Evolutionary conservation across 1,140 invertebrate genomes (phyloP).

Genomic region (Coenobita brevimanus): DNA sequence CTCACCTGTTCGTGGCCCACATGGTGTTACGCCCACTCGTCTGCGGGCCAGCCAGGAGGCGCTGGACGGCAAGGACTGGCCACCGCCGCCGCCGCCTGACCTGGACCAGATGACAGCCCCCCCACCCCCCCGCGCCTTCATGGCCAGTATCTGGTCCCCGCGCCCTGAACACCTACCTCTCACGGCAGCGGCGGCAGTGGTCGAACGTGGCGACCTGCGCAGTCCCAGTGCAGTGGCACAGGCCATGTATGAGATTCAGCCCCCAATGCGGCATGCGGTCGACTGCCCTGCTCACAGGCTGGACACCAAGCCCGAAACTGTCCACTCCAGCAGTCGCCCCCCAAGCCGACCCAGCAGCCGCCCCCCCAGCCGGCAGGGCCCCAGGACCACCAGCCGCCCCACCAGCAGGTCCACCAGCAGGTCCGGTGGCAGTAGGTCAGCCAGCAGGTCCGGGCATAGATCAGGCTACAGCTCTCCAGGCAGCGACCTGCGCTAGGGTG

Average conservation of each 20-base stretch:
- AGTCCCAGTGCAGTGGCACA: constrained; percentile 63
- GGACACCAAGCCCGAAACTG: constrained; percentile 48
- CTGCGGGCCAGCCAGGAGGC: constrained; percentile 68
- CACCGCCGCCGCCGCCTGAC: constrained; percentile 60
- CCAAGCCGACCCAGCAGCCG: constrained; percentile 66
- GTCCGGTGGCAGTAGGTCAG: constrained; percentile 69
- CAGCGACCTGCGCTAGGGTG: constrained; percentile 68
- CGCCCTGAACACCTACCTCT: constrained; percentile 69
- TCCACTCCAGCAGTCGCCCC: constrained; percentile 63
- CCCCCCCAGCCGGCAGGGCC: constrained; percentile 67
- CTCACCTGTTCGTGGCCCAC: constrained; percentile 63
- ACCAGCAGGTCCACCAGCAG: constrained; percentile 69
- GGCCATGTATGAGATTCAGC: constrained; percentile 41
- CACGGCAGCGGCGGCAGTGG: constrained; percentile 41
- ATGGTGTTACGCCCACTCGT: constrained; percentile 59
- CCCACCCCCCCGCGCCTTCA: constrained; percentile 56
- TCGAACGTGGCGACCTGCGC: constrained; percentile 56
- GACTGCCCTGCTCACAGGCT: constrained; percentile 65
- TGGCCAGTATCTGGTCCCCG: constrained; percentile 67
- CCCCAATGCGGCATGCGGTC: constrained; percentile 58
- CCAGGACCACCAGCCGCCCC: constrained; percentile 68
- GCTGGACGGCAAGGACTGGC: constrained; percentile 65
- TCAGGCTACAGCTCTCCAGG: constrained; percentile 69
- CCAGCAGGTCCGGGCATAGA: constrained; percentile 69
- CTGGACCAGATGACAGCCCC: constrained; percentile 63